Base-by-base conservation (phyloP, 2,888 invertebrate species). In the Lottia scabra region DNA sequence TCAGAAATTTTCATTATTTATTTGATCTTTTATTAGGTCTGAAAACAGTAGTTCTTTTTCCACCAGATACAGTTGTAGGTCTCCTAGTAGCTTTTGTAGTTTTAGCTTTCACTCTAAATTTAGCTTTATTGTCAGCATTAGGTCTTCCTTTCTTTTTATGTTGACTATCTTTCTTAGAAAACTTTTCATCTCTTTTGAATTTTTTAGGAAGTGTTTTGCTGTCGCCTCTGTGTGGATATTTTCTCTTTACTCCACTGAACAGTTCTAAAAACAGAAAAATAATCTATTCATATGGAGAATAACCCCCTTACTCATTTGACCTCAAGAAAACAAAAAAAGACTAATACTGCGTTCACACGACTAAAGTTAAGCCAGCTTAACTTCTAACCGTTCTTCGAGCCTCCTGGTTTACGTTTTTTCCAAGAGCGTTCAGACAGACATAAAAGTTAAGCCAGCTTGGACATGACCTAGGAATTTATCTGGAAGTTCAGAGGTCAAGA, bases 21-120 rank as follows among this genome's bases (percentile, higher is more conserved):
- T 48, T 74, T 71, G 66, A 66, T 63, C 16, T 71, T 68, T 63
- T 68, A 69, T 46, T 74, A 62, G 38, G 71, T 46, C 4, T 66
- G 68, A n/a, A 71, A 67, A 62, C 65, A 70, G 67, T 19, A 44
- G 45, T 67, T 68, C 16, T 26, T 43, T 46, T 72, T 75, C 15
- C 38, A 56, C 67, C 70, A 56, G 44, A 68, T 46, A 48, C 48
- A 27, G 23, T 69, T 72, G 26, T 72, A 62, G 46, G 44, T 65
- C 62, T 64, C 68, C 23, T 19, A 43, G 43, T 26, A 56, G 43
- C 64, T 68, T 67, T 69, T n/a, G 23, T 23, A 62, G 43, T 67
- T 68, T 67, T 69, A 38, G 23, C 45, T 62, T 68, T 63, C 23
- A 16, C 56, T 68, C 10, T 44, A 63, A 56, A 63, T 68, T 45